A percentile compares a stretch with the other conserved stretches of the same genome.
Conservation (phyloP, 2,113 vertebrate genomes). For the Mohoua ochrocephala region DNA sequence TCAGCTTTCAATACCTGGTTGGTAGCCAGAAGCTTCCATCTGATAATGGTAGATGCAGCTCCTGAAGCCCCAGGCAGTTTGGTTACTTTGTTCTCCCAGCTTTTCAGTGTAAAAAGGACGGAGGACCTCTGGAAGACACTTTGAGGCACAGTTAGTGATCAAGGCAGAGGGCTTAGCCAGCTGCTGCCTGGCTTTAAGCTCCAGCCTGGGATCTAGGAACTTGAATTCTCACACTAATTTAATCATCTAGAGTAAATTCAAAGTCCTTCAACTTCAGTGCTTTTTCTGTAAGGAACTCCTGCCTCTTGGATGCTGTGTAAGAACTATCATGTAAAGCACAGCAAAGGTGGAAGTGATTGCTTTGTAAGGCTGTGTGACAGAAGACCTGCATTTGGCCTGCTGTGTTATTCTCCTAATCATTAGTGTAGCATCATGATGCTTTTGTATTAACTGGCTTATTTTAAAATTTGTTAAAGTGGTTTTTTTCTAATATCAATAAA, state of each 20-base stretch:
- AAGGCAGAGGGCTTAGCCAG: background rate
- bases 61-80: background rate
- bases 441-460: background rate
- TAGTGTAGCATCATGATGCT: background rate
- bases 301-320: background rate
- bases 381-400: background rate
- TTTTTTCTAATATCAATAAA: constrained; percentile 31
- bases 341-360: background rate
- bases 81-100: background rate
- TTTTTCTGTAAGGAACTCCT: background rate
- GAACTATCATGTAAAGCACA: background rate
- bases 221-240: background rate
- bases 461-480: background rate
- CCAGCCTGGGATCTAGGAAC: background rate
- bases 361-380: background rate
- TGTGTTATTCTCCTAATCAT: background rate
- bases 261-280: background rate
- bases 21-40: constrained; percentile 1
- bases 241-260: background rate
- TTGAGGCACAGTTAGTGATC: background rate
- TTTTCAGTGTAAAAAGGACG: background rate
- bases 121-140: background rate
- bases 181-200: background rate
- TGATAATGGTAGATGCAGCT: background rate
- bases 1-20: background rate